Base-by-base conservation (phyloP, 2,113 vertebrate genomes). In the Phylloscopus trochiloides region DNA sequence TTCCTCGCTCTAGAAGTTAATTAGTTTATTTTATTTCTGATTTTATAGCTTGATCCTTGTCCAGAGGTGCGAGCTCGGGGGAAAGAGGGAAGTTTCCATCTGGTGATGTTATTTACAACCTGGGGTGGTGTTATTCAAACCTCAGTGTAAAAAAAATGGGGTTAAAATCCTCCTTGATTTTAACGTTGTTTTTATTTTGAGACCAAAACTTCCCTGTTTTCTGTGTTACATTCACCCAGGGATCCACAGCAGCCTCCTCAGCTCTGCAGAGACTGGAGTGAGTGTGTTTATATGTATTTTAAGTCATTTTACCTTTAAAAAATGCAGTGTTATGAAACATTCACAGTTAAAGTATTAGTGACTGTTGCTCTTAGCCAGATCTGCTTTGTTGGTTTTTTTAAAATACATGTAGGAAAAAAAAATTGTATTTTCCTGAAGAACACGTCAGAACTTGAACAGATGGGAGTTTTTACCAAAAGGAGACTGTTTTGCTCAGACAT, bases 401-500 rank as follows among this genome's bases (percentile, higher is more conserved):
- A 72, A 45, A 72, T 90, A 72, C 70, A 83, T 70, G 47, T 77
- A 92, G 29, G 48, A 14, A 2, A 15, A 61, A 51, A 63, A 45
- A 58, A n/a, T 48, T 3, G 0, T 32, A 78, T 81, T 92, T 95
- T 54, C 57, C 57, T 91, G 80, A 91, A 89, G 51, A 95, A 95
- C 86, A 89, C 16, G 7, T 91, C 91, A 95, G 47, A 78, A 88
- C 83, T 70, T 26, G 58, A 95, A 87, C 93, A 97, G 93, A 91
- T 94, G 94, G 81, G 71, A 68, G 62, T 50, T 96, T 91, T 78
- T 87, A 90, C 89, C 66, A 43, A 66, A 90, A 89, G 68, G 78
- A 34, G 84, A 54, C 70, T 95, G 86, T 76, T 95, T 90, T 85
- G 87, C 74, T 90, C 87, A 79, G 87, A 95, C 95, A 79, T 82